These are phyloP conservation scores for Sericinus montela DNA, from an alignment of 2,888 invertebrate species.

Conservation along the genomic window DNA sequence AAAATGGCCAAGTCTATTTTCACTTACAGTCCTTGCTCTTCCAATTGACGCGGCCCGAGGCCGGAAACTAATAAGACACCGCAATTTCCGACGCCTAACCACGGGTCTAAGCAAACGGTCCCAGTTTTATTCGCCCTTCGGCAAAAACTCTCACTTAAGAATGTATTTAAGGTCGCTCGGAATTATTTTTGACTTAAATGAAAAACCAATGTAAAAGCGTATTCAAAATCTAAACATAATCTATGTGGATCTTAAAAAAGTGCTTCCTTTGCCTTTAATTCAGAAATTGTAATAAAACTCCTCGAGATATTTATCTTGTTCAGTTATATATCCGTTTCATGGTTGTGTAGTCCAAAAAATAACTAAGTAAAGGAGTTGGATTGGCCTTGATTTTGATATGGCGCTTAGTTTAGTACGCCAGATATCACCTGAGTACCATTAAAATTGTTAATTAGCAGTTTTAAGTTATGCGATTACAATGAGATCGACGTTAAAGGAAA, in stretches of 20 bases:
- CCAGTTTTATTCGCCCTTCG: slow-evolving; percentile 46
- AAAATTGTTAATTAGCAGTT: too few species aligned
- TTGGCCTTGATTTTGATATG: too few species aligned
- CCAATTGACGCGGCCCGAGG: slow-evolving; percentile 47
- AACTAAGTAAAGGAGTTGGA: too few species aligned
- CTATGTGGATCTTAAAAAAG: background rate
- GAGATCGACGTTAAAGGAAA: too few species aligned
- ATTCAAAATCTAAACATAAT: slow-evolving; percentile 3
- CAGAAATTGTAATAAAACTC: too few species aligned
- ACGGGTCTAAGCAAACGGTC: slow-evolving; percentile 53
- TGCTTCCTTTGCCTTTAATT: too few species aligned
- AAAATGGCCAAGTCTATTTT: slow-evolving; percentile 45
- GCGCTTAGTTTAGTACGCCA: too few species aligned
- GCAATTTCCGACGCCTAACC: slow-evolving; percentile 65
- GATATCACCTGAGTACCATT: too few species aligned
- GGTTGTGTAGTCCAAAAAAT: too few species aligned
- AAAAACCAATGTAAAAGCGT: slow-evolving; percentile 13
- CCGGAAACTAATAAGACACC: slow-evolving; percentile 69
- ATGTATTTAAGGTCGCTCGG: slow-evolving; percentile 27
- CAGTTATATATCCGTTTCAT: too few species aligned
- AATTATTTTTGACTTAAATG: slow-evolving; percentile 11
- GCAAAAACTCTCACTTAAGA: slow-evolving; percentile 46
- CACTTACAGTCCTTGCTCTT: slow-evolving; percentile 40
- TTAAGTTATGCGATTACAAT: too few species aligned
- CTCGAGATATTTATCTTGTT: too few species aligned